These are phyloP conservation scores for Cavia aperea DNA, from an alignment of 2,113 vertebrate species.

Conservation along the genomic window DNA sequence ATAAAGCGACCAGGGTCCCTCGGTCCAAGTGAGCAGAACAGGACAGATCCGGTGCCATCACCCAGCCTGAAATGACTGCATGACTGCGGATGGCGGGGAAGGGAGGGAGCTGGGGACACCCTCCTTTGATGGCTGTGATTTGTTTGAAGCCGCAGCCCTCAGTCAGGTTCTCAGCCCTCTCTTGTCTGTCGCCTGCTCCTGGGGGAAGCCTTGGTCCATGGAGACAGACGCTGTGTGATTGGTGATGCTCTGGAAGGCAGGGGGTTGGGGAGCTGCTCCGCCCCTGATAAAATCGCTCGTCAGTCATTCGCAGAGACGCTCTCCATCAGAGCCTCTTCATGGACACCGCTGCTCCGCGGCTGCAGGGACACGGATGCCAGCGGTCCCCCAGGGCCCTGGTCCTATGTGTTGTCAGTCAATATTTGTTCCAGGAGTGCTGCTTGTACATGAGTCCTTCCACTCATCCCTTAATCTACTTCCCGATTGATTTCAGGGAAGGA, in stretches of 20 bases:
- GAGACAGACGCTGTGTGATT: not conserved
- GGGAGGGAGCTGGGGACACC: not conserved
- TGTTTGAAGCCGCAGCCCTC: not conserved
- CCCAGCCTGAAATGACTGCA: not conserved
- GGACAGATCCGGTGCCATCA: fast-evolving
- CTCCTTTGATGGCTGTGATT: not conserved
- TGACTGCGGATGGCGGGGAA: fast-evolving
- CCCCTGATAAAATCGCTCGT: not conserved
- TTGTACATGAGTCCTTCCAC: too few species aligned
- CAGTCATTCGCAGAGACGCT: not conserved
- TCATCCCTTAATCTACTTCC: not conserved
- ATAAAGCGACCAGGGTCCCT: not conserved
- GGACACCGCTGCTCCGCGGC: not conserved
- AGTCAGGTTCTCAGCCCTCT: not conserved
- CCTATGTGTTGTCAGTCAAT: not conserved
- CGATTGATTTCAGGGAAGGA: not conserved
- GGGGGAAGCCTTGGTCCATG: fast-evolving
- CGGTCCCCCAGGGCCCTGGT: not conserved
- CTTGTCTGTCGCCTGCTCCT: not conserved
- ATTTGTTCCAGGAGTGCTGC: fast-evolving
- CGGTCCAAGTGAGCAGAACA: not conserved
- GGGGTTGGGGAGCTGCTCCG: fast-evolving
- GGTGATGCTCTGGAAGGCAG: fast-evolving
- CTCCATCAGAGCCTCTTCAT: not conserved
- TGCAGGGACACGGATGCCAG: not conserved